Conservation (phyloP, 2,888 invertebrate genomes). For the Hyles lineata region DNA sequence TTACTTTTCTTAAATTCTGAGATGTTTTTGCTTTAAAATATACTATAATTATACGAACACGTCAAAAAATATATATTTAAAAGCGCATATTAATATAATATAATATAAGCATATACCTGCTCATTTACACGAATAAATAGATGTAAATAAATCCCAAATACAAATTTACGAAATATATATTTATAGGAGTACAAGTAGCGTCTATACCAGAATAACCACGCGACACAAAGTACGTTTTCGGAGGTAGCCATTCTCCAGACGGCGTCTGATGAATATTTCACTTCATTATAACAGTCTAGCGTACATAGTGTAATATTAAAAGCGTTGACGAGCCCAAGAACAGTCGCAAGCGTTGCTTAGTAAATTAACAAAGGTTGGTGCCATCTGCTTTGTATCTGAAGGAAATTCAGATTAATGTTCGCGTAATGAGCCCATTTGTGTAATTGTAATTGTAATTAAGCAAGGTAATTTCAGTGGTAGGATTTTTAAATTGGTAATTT, state of each 20-base stretch:
- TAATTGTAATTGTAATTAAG: slow-evolving; percentile 10
- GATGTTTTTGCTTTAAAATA: too few species aligned
- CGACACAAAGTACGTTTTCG: slow-evolving; percentile 55
- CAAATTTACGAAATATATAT: neutral
- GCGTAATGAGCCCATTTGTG: slow-evolving; percentile 26
- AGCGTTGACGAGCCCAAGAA: slow-evolving; percentile 16
- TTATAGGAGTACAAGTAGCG: neutral
- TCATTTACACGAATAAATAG: too few species aligned
- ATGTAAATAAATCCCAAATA: too few species aligned
- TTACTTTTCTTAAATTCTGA: too few species aligned
- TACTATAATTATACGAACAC: too few species aligned
- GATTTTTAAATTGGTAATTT: neutral
- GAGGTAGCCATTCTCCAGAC: slow-evolving; percentile 71
- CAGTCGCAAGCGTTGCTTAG: slow-evolving; percentile 16
- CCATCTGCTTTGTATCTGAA: slow-evolving; percentile 17
- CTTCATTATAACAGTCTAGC: slow-evolving; percentile 78
- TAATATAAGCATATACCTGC: too few species aligned
- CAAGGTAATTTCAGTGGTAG: neutral
- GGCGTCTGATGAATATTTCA: slow-evolving; percentile 80
- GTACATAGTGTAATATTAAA: slow-evolving; percentile 41
- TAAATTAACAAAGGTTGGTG: slow-evolving; percentile 12
- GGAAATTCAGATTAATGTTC: slow-evolving; percentile 22
- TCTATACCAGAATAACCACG: slow-evolving; percentile 52
- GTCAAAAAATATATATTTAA: too few species aligned
- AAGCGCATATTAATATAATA: too few species aligned